Evolutionary conservation across 2,888 invertebrate genomes (phyloP).

Genomic region (Platycheirus albimanus): DNA sequence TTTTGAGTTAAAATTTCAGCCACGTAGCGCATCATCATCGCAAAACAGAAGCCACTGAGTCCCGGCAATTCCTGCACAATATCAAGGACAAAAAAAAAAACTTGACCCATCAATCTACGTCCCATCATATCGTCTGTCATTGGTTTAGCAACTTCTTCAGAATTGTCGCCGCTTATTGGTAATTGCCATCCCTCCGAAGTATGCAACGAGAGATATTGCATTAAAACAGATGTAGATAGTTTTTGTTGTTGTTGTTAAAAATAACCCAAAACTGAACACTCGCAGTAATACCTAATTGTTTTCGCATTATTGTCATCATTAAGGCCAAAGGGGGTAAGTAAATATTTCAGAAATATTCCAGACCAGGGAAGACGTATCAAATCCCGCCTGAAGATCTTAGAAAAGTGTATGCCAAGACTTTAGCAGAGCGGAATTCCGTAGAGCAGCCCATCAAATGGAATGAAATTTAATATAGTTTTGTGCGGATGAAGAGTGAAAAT

Average conservation of each 20-base stretch:
- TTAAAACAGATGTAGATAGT: constrained; percentile 58
- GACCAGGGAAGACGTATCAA: constrained; percentile 33
- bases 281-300: constrained; percentile 58
- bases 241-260: background rate
- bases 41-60: constrained; percentile 28
- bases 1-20: constrained; percentile 58
- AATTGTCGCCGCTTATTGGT: constrained; percentile 38
- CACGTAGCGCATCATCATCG: constrained; percentile 50
- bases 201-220: constrained; percentile 44
- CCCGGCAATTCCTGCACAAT: constrained; percentile 35
- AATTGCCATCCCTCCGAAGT: constrained; percentile 47
- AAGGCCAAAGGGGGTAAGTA: constrained; percentile 20
- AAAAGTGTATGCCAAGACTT: constrained; percentile 29
- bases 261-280: background rate
- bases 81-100: constrained; percentile 37
- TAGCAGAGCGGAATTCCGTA: constrained; percentile 45
- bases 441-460: constrained; percentile 43
- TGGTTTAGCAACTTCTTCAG: constrained; percentile 12
- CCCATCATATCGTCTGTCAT: constrained; percentile 54
- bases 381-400: constrained; percentile 28
- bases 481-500: constrained; percentile 8
- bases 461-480: constrained; percentile 63
- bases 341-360: constrained; percentile 57
- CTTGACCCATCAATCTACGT: constrained; percentile 69
- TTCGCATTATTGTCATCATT: constrained; percentile 65